These are phyloP conservation scores for Riparia riparia DNA, from an alignment of 2,113 vertebrate species.

Conservation along the genomic window DNA sequence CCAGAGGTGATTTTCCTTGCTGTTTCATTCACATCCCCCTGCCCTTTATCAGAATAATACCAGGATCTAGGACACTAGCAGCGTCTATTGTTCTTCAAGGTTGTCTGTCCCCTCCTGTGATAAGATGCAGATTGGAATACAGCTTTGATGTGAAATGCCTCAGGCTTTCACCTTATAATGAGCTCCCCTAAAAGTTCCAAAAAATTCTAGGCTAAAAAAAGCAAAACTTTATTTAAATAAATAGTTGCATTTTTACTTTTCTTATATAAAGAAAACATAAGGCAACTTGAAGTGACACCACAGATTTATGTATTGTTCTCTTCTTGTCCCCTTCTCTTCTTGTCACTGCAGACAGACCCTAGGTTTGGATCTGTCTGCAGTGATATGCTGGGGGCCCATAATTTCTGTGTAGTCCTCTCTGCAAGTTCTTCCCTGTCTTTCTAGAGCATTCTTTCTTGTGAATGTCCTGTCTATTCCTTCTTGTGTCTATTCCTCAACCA, in stretches of 20 bases:
- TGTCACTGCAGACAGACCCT: not conserved
- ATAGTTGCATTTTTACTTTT: not conserved
- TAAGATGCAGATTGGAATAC: not conserved
- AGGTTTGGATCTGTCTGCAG: not conserved
- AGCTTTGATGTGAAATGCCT: slow-evolving; percentile 49
- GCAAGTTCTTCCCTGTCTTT: not conserved
- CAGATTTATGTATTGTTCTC: not conserved
- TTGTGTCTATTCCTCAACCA: not conserved
- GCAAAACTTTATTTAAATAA: not conserved
- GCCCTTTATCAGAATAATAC: not conserved
- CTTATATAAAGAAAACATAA: not conserved
- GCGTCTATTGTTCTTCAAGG: not conserved
- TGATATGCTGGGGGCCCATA: not conserved
- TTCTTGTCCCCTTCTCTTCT: not conserved
- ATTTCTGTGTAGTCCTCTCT: not conserved
- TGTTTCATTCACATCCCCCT: not conserved
- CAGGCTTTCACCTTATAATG: not conserved
- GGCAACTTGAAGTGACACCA: not conserved
- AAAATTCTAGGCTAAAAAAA: not conserved
- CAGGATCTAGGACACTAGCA: not conserved
- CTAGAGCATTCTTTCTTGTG: not conserved
- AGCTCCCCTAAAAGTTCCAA: not conserved
- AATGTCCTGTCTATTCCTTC: not conserved
- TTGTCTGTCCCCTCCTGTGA: not conserved
- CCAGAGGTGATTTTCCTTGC: not conserved